Evolutionary conservation across 2,888 invertebrate species (phyloP), one percentile per base, ranked within the genome.

Genomic region (Bombyx huttoni): DNA sequence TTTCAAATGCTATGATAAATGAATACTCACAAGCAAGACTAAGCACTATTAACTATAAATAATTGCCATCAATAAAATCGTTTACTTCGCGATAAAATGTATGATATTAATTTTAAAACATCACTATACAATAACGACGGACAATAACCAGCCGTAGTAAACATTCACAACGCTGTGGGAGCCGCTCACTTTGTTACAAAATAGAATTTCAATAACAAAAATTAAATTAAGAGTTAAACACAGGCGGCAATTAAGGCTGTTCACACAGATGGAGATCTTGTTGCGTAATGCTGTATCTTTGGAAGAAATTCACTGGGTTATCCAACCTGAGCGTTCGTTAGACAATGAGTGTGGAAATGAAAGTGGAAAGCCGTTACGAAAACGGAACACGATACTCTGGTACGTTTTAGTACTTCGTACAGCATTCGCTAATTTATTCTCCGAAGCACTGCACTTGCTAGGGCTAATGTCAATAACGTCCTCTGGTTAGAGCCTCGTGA

Each of bases 321-420:
- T 84, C 76, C 85, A 87, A 86, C 79, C 73, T 65, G 60, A 65
- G 65, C 62, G 64, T 72, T 76, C 72, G 68, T 74, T 81, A 84
- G 78, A 86, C 86, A 86, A 87, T 86, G 82, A 81, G 78, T 74
- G 76, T 78, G 80, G 78, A 81, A 86, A 82, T 71, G 85, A 86
- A 86, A 87, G 84, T 82, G 76, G 79, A 83, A 82, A 82, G 81
- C 71, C 71, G 70, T 83, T 83, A 79, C 82, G 84, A 76, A 73
- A 73, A 74, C 78, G 73, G 70, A 78, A 73, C 72, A 67, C 61
- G 67, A 62, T 62, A 63, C 63, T 57, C 63, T 66, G 68, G 67
- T 65, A 66, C 68, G 64, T n/a, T 58, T 56, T 50, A 49, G 55
- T 12, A 12, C 34, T 33, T 46, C 13, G 12, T 14, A 35, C 33